Base-by-base conservation (phyloP, 2,888 invertebrate species). In the Brachylomia viminalis region DNA sequence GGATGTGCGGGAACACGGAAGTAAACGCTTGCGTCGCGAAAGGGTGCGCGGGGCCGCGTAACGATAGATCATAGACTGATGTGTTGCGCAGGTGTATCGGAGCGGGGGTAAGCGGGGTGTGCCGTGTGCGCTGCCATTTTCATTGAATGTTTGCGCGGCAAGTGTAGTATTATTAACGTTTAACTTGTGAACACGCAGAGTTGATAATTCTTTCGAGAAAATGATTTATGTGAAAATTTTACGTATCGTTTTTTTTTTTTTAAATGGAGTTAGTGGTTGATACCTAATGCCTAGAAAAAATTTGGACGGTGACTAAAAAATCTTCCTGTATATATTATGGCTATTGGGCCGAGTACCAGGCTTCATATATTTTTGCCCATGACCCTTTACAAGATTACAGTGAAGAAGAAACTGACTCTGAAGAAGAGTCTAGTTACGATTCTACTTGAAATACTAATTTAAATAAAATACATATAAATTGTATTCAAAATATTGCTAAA, bases 41-140 rank as follows among this genome's bases (percentile, higher is more conserved):
- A 58, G n/a, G n/a, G 13, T n/a, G 54, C n/a, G 54, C 54, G 13
- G n/a, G 54, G 13, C 54, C 54, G 54, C n/a, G n/a, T 54, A n/a
- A 54, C n/a, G 54, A 54, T 54, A 54, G n/a, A n/a, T n/a, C n/a
- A n/a, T n/a, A n/a, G n/a, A n/a, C n/a, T n/a, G n/a, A 54, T 54
- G 54, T n/a, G 13, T 13, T 2, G 54, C 54, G 54, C 54, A 54
- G n/a, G n/a, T 54, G 54, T n/a, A 54, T 13, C n/a, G 54, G 54
- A n/a, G 54, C n/a, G n/a, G n/a, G n/a, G 54, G 54, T 23, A 52
- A 52, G 54, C 54, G 54, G 6, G 54, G 13, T n/a, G 54, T 11
- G 42, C n/a, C n/a, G 13, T n/a, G 54, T 11, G 42, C n/a, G 33
- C 84, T 85, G 82, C 83, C 84, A 11, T 52, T 52, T 52, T n/a